Evolutionary conservation across 2,113 vertebrate genomes (phyloP), one percentile per base, ranked within the genome.

Genomic region (Epinephelus fuscoguttatus): DNA sequence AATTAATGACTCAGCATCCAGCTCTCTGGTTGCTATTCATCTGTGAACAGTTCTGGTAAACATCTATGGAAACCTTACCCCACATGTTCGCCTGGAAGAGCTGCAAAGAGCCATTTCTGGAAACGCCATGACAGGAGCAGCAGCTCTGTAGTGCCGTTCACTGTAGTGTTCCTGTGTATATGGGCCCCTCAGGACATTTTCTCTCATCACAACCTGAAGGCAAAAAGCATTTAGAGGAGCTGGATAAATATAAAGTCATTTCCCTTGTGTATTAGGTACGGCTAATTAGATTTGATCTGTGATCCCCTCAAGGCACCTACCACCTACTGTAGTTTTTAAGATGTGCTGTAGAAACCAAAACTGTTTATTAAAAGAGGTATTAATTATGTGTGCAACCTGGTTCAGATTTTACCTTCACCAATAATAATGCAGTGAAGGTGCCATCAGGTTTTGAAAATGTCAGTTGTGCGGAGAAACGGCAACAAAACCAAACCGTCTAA

Each of bases 231-330:
- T 89, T 81, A 88, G 70, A 91, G 73, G 81, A 81, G 66, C 70
- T 78, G 63, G 78, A 91, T 92, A 89, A 89, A 89, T 89, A 94
- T 89, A 74, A 90, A 94, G 90, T 79, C 85, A 84, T 88, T 79
- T 84, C 89, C 79, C 89, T 79, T 70, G 73, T 88, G 90, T 80
- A 83, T 91, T 83, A 73, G 83, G 33, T 81, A 78, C 70, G 8
- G 82, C 80, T 94, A 94, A 94, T 94, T 93, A 91, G 90, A 92
- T 92, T 78, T 90, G 84, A 92, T 90, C 86, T 90, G 87, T 85
- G 86, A 84, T 81, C 78, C 89, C 85, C 45, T 77, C 3, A 53
- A 85, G 91, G 75, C 77, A 72, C 47, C 81, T 42, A 75, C 84
- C 88, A 67, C 86, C 86, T 85, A 80, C 77, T 79, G 88, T 88